Percentiles rank a stretch among this genome's conserved stretches.
These are phyloP conservation scores for Heliconius hewitsoni DNA, from an alignment of 1,140 invertebrate genomes.

Conservation along the genomic window DNA sequence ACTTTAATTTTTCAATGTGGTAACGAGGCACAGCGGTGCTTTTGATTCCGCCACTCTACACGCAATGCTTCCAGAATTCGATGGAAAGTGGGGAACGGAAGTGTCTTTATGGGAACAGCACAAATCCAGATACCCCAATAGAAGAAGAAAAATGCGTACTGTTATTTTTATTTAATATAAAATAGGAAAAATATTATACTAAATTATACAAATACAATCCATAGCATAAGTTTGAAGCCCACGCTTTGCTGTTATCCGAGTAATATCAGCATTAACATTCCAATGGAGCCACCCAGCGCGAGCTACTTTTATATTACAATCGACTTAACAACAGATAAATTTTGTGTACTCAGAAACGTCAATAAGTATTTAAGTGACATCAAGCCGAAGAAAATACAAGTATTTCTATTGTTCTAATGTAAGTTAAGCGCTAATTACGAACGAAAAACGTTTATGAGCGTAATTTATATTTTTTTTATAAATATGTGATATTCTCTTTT, in stretches of 20 bases:
- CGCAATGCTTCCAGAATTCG: too few relatives aligned
- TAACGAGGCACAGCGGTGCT: too few relatives aligned
- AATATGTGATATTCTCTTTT: too few relatives aligned
- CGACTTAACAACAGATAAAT: background rate
- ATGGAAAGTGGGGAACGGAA: too few relatives aligned
- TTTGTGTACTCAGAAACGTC: background rate
- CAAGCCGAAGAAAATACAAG: background rate
- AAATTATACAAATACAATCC: background rate
- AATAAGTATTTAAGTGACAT: background rate
- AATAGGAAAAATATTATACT: background rate
- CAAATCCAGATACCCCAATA: too few relatives aligned
- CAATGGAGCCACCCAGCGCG: conserved; percentile 8
- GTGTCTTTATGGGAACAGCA: too few relatives aligned
- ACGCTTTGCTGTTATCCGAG: conserved; percentile 12
- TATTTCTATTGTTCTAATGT: background rate
- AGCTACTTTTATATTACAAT: background rate
- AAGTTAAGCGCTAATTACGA: background rate
- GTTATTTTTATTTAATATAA: too few relatives aligned
- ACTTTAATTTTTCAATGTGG: too few relatives aligned
- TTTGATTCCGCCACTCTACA: too few relatives aligned
- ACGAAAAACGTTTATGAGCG: too few relatives aligned
- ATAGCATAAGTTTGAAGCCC: conserved; percentile 1
- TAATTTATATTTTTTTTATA: too few relatives aligned
- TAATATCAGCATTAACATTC: conserved; percentile 25
- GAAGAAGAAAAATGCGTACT: background rate